Percentiles rank a stretch among this genome's conserved stretches.
Evolutionary conservation across 2,888 invertebrate species (phyloP).

Genomic region (Tachystola acroxantha): DNA sequence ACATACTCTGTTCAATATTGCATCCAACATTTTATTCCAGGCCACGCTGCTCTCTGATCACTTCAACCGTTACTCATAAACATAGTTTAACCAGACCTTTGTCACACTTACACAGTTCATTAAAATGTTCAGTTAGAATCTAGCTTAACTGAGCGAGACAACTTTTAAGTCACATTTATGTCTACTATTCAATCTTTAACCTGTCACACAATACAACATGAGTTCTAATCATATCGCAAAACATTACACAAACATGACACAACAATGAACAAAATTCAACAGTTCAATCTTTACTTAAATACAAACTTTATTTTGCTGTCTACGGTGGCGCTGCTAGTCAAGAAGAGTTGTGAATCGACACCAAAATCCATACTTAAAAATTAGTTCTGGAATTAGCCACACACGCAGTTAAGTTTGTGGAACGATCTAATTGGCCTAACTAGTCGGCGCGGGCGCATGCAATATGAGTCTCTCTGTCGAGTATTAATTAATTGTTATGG

Average conservation of each 20-base stretch:
- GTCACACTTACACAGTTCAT: too few relatives aligned
- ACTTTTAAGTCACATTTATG: too few relatives aligned
- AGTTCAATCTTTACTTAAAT: conserved; percentile 1
- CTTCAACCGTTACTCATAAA: too few relatives aligned
- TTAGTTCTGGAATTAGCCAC: not conserved
- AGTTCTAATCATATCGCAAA: too few relatives aligned
- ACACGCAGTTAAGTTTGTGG: not conserved
- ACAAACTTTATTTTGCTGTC: not conserved
- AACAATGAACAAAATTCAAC: not conserved
- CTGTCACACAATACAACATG: too few relatives aligned
- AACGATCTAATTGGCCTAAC: conserved; percentile 10
- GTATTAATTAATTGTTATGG: conserved; percentile 11
- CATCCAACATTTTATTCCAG: too few relatives aligned
- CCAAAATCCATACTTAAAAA: not conserved
- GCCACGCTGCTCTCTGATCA: too few relatives aligned
- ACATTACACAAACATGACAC: conserved; percentile 2
- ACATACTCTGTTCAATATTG: too few relatives aligned
- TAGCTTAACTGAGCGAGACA: too few relatives aligned
- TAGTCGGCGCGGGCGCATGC: conserved; percentile 2
- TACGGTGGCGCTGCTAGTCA: not conserved
- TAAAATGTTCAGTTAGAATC: too few relatives aligned
- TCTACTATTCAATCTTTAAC: too few relatives aligned
- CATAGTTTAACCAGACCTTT: too few relatives aligned
- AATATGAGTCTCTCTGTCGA: not conserved
- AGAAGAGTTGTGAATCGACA: not conserved